These are phyloP conservation scores for Hoplias malabaricus DNA, from an alignment of 2,113 vertebrate species.

Conservation along the genomic window DNA sequence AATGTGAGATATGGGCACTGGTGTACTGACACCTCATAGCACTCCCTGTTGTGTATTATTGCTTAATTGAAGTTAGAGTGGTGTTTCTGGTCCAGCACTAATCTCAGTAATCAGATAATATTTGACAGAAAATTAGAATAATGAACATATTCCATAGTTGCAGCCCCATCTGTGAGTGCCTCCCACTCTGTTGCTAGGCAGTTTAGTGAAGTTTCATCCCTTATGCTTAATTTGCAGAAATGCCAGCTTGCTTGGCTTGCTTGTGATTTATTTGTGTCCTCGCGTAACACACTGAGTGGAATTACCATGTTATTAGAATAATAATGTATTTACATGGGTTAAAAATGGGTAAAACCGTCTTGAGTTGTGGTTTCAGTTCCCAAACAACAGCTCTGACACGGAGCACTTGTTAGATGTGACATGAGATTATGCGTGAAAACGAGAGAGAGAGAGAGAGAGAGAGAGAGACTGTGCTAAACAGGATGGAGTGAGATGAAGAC, in stretches of 20 bases:
- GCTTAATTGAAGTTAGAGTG: no score
- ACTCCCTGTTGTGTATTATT: no score
- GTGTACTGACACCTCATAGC: no score
- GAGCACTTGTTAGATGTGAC: background rate
- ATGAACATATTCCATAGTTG: no score
- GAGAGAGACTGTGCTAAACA: background rate
- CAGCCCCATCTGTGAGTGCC: background rate
- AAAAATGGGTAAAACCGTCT: background rate
- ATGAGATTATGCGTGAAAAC: background rate
- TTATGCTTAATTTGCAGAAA: slow-evolving; percentile 10
- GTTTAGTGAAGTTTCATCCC: slow-evolving; percentile 17
- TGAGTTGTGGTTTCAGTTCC: background rate
- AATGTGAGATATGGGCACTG: no score
- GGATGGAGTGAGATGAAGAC: slow-evolving; percentile 29
- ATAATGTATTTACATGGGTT: background rate
- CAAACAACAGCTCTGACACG: background rate
- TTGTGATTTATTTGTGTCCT: slow-evolving; percentile 7
- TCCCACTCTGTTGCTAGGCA: slow-evolving; percentile 17
- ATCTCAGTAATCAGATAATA: no score
- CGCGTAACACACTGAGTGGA: background rate
- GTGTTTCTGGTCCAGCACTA: no score
- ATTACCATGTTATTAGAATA: background rate
- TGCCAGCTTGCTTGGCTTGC: no score
- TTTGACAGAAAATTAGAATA: no score
- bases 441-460: background rate